Conservation (phyloP, 2,113 vertebrate genomes). For the Plecturocebus donacophilus region DNA sequence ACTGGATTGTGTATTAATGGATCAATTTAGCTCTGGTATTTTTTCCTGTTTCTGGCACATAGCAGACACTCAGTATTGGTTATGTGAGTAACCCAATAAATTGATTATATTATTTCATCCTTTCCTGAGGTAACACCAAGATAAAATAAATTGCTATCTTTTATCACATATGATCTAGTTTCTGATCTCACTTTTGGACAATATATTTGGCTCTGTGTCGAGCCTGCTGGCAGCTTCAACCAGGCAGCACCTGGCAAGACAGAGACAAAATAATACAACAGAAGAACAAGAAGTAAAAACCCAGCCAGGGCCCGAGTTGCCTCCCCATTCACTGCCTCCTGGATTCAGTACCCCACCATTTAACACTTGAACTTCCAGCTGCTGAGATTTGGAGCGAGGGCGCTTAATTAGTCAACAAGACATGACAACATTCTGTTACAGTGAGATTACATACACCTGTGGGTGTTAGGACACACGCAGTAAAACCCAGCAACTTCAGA, state of each 20-base stretch:
- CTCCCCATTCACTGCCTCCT: fast-evolving
- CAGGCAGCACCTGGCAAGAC: neutral
- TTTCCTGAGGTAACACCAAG: too few species aligned
- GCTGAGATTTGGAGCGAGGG: slow-evolving; percentile 61
- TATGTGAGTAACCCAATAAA: neutral
- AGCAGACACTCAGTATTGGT: fast-evolving
- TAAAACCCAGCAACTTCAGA: slow-evolving; percentile 36
- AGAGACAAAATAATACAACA: neutral
- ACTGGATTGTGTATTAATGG: fast-evolving
- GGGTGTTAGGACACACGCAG: slow-evolving; percentile 32
- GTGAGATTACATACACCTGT: slow-evolving; percentile 68
- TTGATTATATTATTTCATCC: too few species aligned
- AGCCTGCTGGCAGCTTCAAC: neutral
- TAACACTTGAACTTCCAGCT: slow-evolving; percentile 62
- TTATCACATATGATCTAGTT: fast-evolving
- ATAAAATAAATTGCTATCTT: neutral
- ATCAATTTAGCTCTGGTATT: fast-evolving
- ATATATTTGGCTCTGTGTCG: neutral
- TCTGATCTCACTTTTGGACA: neutral
- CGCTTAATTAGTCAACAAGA: slow-evolving; percentile 73
- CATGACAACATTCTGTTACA: slow-evolving; percentile 57
- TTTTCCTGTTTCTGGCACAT: neutral
- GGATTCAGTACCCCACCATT: neutral
- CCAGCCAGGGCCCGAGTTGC: neutral
- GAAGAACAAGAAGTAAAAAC: neutral